phyloP scores from a whole-genome alignment of 2,113 vertebrate genomes.

The Sinosuthora webbiana region DNA sequence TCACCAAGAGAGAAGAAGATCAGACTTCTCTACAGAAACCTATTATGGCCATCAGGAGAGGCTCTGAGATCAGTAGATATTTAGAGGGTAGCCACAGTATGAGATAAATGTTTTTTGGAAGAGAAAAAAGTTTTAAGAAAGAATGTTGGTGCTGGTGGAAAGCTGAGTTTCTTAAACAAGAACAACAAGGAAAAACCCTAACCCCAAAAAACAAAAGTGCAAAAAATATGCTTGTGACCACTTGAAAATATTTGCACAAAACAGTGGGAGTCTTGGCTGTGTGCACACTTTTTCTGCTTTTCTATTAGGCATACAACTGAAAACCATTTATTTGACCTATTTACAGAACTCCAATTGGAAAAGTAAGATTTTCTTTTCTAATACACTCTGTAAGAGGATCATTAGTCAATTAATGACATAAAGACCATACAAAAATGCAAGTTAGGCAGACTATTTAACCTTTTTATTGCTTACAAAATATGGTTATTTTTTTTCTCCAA shows the following conservation, averaged over 20 bases:
- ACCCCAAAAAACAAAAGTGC: accelerated
- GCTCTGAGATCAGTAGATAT: not conserved
- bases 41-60: not conserved
- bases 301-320: not conserved
- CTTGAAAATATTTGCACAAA: not conserved
- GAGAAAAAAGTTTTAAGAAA: not conserved
- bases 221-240: accelerated
- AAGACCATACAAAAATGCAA: not conserved
- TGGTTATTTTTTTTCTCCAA: not conserved
- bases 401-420: not conserved
- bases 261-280: not conserved
- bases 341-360: not conserved
- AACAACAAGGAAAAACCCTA: not conserved
- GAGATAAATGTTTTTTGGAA: not conserved
- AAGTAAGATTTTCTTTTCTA: not conserved
- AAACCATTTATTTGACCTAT: not conserved
- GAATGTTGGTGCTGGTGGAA: not conserved
- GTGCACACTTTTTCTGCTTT: not conserved
- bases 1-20: not conserved
- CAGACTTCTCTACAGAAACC: not conserved
- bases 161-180: not conserved
- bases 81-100: not conserved
- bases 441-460: not conserved
- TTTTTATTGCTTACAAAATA: not conserved
- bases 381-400: not conserved